Conservation (phyloP, 1,140 invertebrate species). For the Drosophila jambulina region DNA sequence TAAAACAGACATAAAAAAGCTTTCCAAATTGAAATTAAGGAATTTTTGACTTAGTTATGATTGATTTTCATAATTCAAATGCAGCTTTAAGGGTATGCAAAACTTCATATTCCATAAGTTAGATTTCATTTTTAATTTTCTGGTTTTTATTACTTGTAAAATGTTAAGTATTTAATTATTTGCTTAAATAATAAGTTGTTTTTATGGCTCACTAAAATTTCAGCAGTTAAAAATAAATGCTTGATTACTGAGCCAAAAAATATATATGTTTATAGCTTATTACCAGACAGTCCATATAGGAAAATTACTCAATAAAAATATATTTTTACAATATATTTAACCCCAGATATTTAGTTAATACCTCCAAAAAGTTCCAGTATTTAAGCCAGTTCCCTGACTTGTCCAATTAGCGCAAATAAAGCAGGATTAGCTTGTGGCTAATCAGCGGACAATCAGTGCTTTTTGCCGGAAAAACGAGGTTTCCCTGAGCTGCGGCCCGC, state of each 20-base stretch:
- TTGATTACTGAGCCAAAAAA: not conserved
- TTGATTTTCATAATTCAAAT: too few relatives aligned
- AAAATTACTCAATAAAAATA: not conserved
- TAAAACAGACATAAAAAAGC: too few relatives aligned
- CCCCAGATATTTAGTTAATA: not conserved
- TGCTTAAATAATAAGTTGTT: not conserved
- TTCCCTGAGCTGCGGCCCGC: not conserved
- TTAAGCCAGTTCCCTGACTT: not conserved
- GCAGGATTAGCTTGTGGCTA: constrained; percentile 5
- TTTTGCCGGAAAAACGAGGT: constrained; percentile 13
- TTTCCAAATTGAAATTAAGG: too few relatives aligned
- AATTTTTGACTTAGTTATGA: too few relatives aligned
- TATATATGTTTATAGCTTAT: not conserved
- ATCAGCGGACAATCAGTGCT: constrained; percentile 16
- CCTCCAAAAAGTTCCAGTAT: too few relatives aligned
- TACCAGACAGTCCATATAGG: not conserved
- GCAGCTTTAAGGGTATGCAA: too few relatives aligned
- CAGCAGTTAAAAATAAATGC: not conserved
- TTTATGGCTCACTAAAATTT: not conserved
- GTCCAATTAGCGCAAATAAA: constrained; percentile 7
- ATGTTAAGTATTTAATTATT: not conserved
- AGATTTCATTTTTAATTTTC: too few relatives aligned
- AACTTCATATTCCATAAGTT: too few relatives aligned
- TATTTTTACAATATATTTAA: not conserved
- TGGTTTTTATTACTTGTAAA: not conserved